Conservation (phyloP, 2,113 vertebrate genomes). For the Seriola quinqueradiata region DNA sequence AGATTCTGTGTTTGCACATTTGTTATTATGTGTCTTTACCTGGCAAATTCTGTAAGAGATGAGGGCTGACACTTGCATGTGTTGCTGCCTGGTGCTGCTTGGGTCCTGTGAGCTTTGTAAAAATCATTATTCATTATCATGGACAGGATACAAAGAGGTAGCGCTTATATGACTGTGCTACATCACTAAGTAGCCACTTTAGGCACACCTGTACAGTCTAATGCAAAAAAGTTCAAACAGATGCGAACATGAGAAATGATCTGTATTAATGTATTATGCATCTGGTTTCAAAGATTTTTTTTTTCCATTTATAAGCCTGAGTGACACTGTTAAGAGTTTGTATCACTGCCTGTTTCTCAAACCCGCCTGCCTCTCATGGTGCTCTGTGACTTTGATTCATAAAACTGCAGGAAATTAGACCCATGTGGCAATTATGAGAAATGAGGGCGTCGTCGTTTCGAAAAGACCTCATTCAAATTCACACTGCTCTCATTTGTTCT, state of each 20-base stretch:
- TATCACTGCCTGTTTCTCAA: slow-evolving; percentile 2
- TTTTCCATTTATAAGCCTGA: slow-evolving; percentile 19
- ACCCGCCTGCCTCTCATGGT: slow-evolving; percentile 20
- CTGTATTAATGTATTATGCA: neutral
- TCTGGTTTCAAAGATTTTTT: slow-evolving; percentile 14
- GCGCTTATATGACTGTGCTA: too few relatives aligned
- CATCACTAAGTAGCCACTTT: too few relatives aligned
- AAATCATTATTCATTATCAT: too few relatives aligned
- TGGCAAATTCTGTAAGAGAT: too few relatives aligned
- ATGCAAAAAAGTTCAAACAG: too few relatives aligned
- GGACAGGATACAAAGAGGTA: too few relatives aligned
- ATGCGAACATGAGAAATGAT: neutral
- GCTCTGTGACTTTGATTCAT: slow-evolving; percentile 41
- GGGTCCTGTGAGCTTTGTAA: too few relatives aligned
- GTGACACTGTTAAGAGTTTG: neutral
- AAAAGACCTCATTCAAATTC: slow-evolving; percentile 42
- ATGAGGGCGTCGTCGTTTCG: neutral
- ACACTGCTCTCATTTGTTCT: slow-evolving; percentile 38
- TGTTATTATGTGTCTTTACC: too few relatives aligned
- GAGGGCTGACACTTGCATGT: too few relatives aligned
- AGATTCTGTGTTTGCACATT: too few relatives aligned
- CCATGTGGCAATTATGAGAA: slow-evolving; percentile 45
- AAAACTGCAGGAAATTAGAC: slow-evolving; percentile 67
- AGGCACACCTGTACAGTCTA: too few relatives aligned
- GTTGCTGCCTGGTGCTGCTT: too few relatives aligned